phyloP scores from a whole-genome alignment of 2,113 vertebrate genomes.

The Sebastes schlegelii region DNA sequence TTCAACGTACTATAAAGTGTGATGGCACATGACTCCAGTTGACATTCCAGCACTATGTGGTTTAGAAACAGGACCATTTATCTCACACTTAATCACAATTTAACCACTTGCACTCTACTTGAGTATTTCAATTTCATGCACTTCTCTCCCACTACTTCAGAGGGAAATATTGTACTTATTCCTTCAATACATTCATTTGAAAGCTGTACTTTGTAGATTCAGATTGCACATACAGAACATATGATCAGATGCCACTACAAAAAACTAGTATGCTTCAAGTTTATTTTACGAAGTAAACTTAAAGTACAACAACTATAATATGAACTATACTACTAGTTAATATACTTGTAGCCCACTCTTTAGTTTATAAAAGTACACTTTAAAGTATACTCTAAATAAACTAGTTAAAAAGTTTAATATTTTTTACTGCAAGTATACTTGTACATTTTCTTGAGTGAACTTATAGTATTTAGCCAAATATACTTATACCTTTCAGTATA shows the following conservation, averaged over 20 bases:
- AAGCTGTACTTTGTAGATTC: background rate
- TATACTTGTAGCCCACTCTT: too few species aligned
- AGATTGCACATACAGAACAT: background rate
- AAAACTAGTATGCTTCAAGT: too few species aligned
- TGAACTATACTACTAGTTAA: too few species aligned
- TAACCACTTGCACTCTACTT: background rate
- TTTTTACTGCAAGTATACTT: too few species aligned
- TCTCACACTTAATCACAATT: background rate
- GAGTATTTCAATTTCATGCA: background rate
- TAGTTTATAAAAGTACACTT: too few species aligned
- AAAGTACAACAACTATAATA: too few species aligned
- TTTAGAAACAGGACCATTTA: background rate
- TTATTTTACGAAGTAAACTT: too few species aligned
- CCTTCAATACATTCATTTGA: background rate
- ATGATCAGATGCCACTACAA: background rate
- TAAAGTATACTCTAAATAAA: too few species aligned
- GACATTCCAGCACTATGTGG: background rate
- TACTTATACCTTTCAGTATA: too few species aligned
- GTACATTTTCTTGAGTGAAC: too few species aligned
- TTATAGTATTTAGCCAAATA: too few species aligned
- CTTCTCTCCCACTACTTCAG: background rate
- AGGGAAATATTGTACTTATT: background rate
- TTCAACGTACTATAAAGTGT: background rate
- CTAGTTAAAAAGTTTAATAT: too few species aligned
- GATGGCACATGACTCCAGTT: background rate